Evolutionary conservation across 2,888 invertebrate genomes (phyloP), one percentile per base, ranked within the genome.

Genomic region (Deilephila elpenor): DNA sequence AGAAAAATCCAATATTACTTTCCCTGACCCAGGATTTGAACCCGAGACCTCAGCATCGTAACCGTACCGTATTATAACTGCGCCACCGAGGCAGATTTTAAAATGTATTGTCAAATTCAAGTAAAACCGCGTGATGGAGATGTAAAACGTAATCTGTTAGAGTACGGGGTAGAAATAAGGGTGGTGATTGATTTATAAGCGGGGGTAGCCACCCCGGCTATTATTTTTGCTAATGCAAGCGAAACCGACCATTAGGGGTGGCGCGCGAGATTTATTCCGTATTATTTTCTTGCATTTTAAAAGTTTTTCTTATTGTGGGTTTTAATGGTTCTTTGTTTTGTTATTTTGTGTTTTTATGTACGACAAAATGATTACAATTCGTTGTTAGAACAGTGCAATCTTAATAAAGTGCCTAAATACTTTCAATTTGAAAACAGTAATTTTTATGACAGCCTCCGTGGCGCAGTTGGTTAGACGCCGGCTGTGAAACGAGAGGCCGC

Each of bases 201-300:
- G 53, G 25, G 71, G 59, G 71, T 71, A 34, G 37, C 72, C 19
- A 59, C 83, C 79, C 76, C 73, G 79, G 71, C 76, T 79, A 84
- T 87, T 86, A 85, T 84, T 87, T 86, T 78, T 83, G 84, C 83
- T 84, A 86, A 86, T 85, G 85, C 83, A 83, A 83, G 82, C 82
- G 83, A 80, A 62, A 56, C 62, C 25, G 78, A 78, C 82, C 80
- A 83, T 84, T 84, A 82, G 84, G 83, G 87, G 86, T 86, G 82
- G 79, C 74, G 34, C 71, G 53, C 37, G 59, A 78, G 83, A 86
- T 87, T 86, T 87, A 86, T 86, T 74, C 56, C 61, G 5, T 56
- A n/a, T 44, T 17, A 53, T n/a, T 56, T 56, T 56, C 56, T 56
- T 56, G 19, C 56, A 25, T 67, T 67, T 67, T 51, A 67, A 51